phyloP scores from a whole-genome alignment of 2,797 vertebrate species.

The Anabacerthia variegaticeps region DNA sequence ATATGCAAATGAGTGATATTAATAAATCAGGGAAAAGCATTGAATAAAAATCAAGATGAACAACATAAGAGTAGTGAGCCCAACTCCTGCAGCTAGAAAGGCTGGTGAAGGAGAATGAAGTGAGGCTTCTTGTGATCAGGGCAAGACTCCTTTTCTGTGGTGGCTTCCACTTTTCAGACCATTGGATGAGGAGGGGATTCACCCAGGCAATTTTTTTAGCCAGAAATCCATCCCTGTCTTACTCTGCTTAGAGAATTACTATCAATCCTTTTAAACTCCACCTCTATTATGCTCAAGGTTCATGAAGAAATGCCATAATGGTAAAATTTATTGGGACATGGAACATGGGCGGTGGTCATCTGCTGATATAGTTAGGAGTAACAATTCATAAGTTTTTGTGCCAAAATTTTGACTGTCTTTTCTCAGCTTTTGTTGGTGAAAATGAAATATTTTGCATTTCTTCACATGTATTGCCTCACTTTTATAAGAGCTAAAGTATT shows the following conservation, averaged over 20 bases:
- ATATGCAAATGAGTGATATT: not conserved
- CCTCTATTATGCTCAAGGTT: not conserved
- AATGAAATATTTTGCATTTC: not conserved
- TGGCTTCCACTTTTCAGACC: not conserved
- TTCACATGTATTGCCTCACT: not conserved
- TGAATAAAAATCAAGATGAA: not conserved
- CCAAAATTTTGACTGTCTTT: not conserved
- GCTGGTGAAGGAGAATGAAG: not conserved
- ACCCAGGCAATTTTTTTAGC: not conserved
- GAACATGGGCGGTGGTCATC: fast-evolving
- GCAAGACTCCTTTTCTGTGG: not conserved
- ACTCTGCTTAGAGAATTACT: not conserved
- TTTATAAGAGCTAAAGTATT: not conserved
- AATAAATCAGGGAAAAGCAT: not conserved
- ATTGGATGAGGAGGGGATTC: not conserved
- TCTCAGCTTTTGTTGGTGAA: not conserved
- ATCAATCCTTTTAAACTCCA: not conserved
- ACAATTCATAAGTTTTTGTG: not conserved
- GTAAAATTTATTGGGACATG: not conserved
- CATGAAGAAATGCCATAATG: not conserved
- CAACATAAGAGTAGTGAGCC: not conserved
- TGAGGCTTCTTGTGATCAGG: not conserved
- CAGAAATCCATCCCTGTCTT: not conserved
- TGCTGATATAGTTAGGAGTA: not conserved
- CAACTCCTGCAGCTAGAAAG: not conserved